A percentile compares a stretch with the other conserved stretches of the same genome.
These are phyloP conservation scores for Helogale parvula DNA, from an alignment of 2,113 vertebrate genomes.

Conservation along the genomic window DNA sequence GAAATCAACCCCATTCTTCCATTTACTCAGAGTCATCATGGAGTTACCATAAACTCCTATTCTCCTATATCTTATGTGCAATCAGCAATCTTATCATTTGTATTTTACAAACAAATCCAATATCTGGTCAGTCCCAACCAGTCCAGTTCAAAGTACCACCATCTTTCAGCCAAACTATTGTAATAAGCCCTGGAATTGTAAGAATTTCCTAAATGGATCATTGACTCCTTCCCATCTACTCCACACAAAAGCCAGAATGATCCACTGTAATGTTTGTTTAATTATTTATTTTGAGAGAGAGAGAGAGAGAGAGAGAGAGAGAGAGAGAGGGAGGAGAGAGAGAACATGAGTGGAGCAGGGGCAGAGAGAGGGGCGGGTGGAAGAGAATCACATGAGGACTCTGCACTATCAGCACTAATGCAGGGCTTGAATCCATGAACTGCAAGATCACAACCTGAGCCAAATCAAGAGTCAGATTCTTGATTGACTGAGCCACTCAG, in stretches of 20 bases:
- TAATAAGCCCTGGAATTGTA: neutral
- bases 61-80: neutral
- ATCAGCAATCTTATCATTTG: neutral
- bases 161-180: neutral
- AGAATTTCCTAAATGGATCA: neutral
- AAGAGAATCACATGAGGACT: too few relatives aligned
- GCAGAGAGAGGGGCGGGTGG: too few relatives aligned
- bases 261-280: neutral
- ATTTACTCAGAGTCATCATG: neutral
- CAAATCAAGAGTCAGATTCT: too few relatives aligned
- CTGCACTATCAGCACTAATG: too few relatives aligned
- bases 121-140: neutral
- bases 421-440: too few relatives aligned
- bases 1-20: neutral
- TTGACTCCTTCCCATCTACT: neutral
- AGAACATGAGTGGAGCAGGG: too few relatives aligned
- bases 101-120: neutral
- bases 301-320: too few relatives aligned
- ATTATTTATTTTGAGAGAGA: too few relatives aligned
- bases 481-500: too few relatives aligned
- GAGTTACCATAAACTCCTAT: neutral
- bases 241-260: neutral
- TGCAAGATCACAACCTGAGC: too few relatives aligned
- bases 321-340: too few relatives aligned
- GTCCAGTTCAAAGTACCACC: neutral